These are phyloP conservation scores for Crocallis elinguaria DNA, from an alignment of 2,888 invertebrate genomes.

Conservation along the genomic window DNA sequence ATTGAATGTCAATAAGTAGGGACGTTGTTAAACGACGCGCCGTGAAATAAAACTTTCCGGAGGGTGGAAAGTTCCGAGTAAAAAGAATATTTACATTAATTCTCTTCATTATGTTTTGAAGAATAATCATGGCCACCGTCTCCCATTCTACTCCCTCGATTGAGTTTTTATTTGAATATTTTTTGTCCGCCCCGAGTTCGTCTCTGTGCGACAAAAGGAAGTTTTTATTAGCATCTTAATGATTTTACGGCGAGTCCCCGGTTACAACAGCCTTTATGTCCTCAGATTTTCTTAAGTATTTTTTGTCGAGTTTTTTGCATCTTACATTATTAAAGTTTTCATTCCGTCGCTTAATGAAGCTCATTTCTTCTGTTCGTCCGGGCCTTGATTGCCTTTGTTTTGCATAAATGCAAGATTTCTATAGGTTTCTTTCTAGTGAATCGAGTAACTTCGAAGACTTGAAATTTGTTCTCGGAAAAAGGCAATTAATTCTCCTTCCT, in stretches of 20 bases:
- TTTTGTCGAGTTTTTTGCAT: conserved; percentile 84
- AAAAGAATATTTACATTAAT: conserved; percentile 86
- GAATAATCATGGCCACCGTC: conserved; percentile 84
- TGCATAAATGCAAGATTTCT: conserved; percentile 84
- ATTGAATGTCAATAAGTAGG: conserved; percentile 85
- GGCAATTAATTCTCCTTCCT: conserved; percentile 68
- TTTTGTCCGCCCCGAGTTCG: conserved; percentile 75
- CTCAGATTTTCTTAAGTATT: conserved; percentile 85
- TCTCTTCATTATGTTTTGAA: conserved; percentile 86
- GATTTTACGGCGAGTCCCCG: conserved; percentile 85
- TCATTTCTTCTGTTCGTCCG: conserved; percentile 84
- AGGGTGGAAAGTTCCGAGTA: conserved; percentile 79
- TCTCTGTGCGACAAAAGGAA: conserved; percentile 83
- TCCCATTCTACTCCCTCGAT: conserved; percentile 79
- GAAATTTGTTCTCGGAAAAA: conserved; percentile 70
- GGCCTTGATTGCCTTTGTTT: conserved; percentile 84
- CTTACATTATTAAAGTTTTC: conserved; percentile 86
- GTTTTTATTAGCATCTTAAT: conserved; percentile 86
- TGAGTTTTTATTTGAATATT: conserved; percentile 85
- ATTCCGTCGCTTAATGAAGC: conserved; percentile 84
- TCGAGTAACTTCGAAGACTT: conserved; percentile 75
- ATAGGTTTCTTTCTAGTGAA: conserved; percentile 79
- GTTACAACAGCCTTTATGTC: conserved; percentile 85
- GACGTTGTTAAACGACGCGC: conserved; percentile 82
- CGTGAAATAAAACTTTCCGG: conserved; percentile 84